Base-by-base conservation (phyloP, 2,113 vertebrate species). In the Thymallus thymallus region DNA sequence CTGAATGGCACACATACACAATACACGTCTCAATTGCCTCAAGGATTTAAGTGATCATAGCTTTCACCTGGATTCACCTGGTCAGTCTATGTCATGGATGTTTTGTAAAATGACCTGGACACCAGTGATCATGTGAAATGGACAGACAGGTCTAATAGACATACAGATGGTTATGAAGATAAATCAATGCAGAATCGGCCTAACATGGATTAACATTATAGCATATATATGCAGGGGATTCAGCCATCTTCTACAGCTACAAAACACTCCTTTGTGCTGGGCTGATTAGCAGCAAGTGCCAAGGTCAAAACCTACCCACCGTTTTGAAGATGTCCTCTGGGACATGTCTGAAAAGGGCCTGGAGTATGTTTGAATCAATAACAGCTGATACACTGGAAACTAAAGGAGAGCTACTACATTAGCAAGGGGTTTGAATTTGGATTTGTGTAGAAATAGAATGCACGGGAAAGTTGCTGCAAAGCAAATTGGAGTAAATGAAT, bases 351-450 rank as follows among this genome's bases (percentile, higher is more conserved):
- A 69, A 80, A 81, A 83, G 77, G 70, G 72, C 74, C 60, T 76
- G 71, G 63, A 41, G 58, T n/a, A 61, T 58, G 69, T 66, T 14
- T 72, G 5, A 75, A 86, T 85, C 74, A 69, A 85, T 84, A 72
- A 1, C 35, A 60, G 16, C 2, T 69, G 73, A 72, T 78, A 69
- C 60, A 56, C 9, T 1, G 63, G 75, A 76, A 80, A 79, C 61
- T 78, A 46, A 60, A 82, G 65, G 76, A 48, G 18, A 26, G 62
- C 24, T 30, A 64, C 1, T 41, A 10, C 35, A 41, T 12, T 41
- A 41, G 35, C 35, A 41, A 41, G 35, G 9, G 35, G 2, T 9
- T 22, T 1, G 5, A 2, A 60, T 9, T 23, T 16, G 2, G 9
- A 60, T 5, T 5, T 22, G 18, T 22, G 6, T 41, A 41, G 9